Percentiles rank a stretch among this genome's conserved stretches.
phyloP scores from a whole-genome alignment of 2,888 invertebrate genomes.

The Liopterus haemorrhoidalis region DNA sequence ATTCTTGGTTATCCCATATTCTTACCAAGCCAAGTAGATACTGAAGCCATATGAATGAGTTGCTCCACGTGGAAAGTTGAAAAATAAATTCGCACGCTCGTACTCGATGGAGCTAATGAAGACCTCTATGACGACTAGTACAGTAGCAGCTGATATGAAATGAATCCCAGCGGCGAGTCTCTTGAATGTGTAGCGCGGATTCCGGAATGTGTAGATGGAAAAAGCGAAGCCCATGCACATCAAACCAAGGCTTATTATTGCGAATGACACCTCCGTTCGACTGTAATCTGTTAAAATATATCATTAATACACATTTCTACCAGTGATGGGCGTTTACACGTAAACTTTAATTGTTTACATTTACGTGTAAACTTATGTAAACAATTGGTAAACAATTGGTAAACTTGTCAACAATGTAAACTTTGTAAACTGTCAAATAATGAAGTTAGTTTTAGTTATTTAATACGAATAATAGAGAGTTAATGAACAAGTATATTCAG shows the following conservation, averaged over 20 bases:
- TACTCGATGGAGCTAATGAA: constrained; percentile 67
- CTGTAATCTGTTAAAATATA: constrained; percentile 62
- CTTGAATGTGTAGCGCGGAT: constrained; percentile 85
- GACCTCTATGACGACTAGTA: constrained; percentile 77
- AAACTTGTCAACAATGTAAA: too few relatives aligned
- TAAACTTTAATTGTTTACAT: too few relatives aligned
- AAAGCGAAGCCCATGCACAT: constrained; percentile 78
- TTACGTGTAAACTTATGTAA: too few relatives aligned
- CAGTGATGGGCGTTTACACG: too few relatives aligned
- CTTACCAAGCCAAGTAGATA: constrained; percentile 60
- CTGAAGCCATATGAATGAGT: constrained; percentile 67
- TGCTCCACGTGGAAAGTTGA: constrained; percentile 62
- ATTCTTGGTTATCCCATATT: too few relatives aligned
- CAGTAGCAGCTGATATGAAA: constrained; percentile 75
- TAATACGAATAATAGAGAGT: too few relatives aligned
- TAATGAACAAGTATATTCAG: too few relatives aligned
- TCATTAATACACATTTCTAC: too few relatives aligned
- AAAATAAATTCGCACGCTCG: constrained; percentile 58
- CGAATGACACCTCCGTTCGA: constrained; percentile 77
- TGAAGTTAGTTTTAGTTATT: too few relatives aligned
- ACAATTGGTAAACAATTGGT: too few relatives aligned
- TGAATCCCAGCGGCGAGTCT: constrained; percentile 78
- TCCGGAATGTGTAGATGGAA: constrained; percentile 75
- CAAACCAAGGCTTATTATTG: constrained; percentile 71
- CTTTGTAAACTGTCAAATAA: too few relatives aligned